These are phyloP conservation scores for Bovichtus diacanthus DNA, from an alignment of 2,797 vertebrate genomes.

Conservation along the genomic window DNA sequence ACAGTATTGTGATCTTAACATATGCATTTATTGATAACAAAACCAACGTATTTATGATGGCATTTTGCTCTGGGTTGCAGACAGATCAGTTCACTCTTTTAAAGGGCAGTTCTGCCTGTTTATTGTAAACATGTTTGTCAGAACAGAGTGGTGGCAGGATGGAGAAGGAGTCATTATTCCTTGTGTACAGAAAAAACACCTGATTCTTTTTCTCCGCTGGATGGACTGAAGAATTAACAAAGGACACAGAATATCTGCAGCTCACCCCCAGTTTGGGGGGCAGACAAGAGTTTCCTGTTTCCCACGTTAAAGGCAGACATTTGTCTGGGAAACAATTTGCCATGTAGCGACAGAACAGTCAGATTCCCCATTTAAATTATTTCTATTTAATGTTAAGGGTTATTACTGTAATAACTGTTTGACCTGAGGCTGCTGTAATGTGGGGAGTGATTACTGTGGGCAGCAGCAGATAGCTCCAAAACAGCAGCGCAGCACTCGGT, in stretches of 20 bases:
- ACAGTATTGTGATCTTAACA: not conserved
- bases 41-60: slow-evolving; percentile 23
- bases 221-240: slow-evolving; percentile 66
- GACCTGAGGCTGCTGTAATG: slow-evolving; percentile 26
- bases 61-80: slow-evolving; percentile 13
- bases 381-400: slow-evolving; percentile 44
- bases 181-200: slow-evolving; percentile 47
- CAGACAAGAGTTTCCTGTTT: slow-evolving; percentile 78
- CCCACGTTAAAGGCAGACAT: slow-evolving; percentile 60
- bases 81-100: slow-evolving; percentile 3
- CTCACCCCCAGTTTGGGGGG: slow-evolving; percentile 16
- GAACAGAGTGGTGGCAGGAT: slow-evolving; percentile 27
- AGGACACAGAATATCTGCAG: slow-evolving; percentile 44
- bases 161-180: slow-evolving; percentile 19
- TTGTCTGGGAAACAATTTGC: slow-evolving; percentile 58
- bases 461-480: slow-evolving; percentile 30
- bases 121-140: slow-evolving; percentile 58
- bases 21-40: not conserved
- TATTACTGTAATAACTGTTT: slow-evolving; percentile 42
- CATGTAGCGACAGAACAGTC: slow-evolving; percentile 14
- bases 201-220: slow-evolving; percentile 38
- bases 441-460: slow-evolving; percentile 20
- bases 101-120: slow-evolving; percentile 49
- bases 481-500: slow-evolving; percentile 16
- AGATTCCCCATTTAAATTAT: slow-evolving; percentile 34